A percentile compares a stretch with the other conserved stretches of the same genome.
Conservation (phyloP, 2,888 invertebrate species). For the Conops quadrifasciatus region DNA sequence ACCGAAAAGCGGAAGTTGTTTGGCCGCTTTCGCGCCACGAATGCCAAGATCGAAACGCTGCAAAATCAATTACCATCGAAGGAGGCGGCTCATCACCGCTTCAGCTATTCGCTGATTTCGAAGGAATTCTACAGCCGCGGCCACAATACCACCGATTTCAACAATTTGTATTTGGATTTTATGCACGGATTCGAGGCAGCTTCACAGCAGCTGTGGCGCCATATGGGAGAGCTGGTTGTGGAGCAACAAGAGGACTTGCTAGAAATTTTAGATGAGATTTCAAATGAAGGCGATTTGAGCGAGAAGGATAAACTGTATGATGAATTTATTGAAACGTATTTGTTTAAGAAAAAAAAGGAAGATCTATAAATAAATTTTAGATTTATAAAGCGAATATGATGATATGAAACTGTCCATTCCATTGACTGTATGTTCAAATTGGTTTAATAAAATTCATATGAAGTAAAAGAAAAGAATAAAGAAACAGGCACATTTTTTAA, state of each 20-base stretch:
- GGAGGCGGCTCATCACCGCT: neutral
- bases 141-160: conserved; percentile 45
- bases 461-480: no score
- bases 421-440: no score
- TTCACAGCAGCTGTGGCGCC: conserved; percentile 40
- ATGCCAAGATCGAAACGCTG: conserved; percentile 40
- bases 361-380: conserved; percentile 36
- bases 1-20: conserved; percentile 43
- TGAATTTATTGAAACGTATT: conserved; percentile 49
- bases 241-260: conserved; percentile 45
- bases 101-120: conserved; percentile 42
- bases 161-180: conserved; percentile 46
- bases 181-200: conserved; percentile 42
- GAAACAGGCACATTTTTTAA: no score
- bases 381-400: no score
- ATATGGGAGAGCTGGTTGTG: conserved; percentile 39
- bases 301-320: conserved; percentile 48
- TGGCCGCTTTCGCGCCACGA: conserved; percentile 42
- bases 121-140: conserved; percentile 42
- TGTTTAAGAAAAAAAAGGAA: conserved; percentile 41
- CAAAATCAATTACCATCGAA: neutral
- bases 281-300: conserved; percentile 41
- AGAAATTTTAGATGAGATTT: conserved; percentile 46
- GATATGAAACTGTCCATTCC: no score
- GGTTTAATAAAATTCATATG: no score